A percentile compares a stretch with the other conserved stretches of the same genome.
Evolutionary conservation across 1,140 invertebrate genomes (phyloP).

Genomic region (Euura saliciscinereae): DNA sequence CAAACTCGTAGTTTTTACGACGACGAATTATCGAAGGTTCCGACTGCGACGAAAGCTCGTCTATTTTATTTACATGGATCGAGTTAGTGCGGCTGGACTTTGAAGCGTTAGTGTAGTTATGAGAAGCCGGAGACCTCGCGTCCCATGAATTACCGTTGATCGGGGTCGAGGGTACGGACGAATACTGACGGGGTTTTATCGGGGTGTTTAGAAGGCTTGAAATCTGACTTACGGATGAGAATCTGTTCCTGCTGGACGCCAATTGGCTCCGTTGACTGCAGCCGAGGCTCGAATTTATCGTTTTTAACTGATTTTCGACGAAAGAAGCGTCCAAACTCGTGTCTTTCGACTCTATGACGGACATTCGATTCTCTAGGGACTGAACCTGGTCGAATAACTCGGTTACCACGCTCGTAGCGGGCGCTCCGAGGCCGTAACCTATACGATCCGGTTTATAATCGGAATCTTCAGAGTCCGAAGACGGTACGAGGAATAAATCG

Average conservation of each 20-base stretch:
- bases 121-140: slow-evolving; percentile 11
- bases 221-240: slow-evolving; percentile 41
- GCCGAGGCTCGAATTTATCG: background rate
- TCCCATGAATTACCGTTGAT: slow-evolving; percentile 34
- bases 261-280: slow-evolving; percentile 16
- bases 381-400: slow-evolving; percentile 68
- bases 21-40: slow-evolving; percentile 31
- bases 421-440: slow-evolving; percentile 48
- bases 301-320: slow-evolving; percentile 29
- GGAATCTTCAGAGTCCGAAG: slow-evolving; percentile 62
- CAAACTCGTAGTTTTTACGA: slow-evolving; percentile 15
- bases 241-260: slow-evolving; percentile 32
- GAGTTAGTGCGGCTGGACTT: slow-evolving; percentile 34
- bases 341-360: slow-evolving; percentile 55
- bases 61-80: slow-evolving; percentile 39
- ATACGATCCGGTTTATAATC: slow-evolving; percentile 47
- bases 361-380: slow-evolving; percentile 64
- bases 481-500: slow-evolving; percentile 68
- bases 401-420: slow-evolving; percentile 63
- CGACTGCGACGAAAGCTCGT: slow-evolving; percentile 35
- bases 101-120: slow-evolving; percentile 19
- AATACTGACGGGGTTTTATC: slow-evolving; percentile 34
- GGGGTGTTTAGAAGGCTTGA: slow-evolving; percentile 40
- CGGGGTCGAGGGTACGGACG: slow-evolving; percentile 48
- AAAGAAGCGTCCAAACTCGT: slow-evolving; percentile 38